Conservation (phyloP, 37 sponge, comb jelly and placozoan species). For the Halichondria panicea region DNA sequence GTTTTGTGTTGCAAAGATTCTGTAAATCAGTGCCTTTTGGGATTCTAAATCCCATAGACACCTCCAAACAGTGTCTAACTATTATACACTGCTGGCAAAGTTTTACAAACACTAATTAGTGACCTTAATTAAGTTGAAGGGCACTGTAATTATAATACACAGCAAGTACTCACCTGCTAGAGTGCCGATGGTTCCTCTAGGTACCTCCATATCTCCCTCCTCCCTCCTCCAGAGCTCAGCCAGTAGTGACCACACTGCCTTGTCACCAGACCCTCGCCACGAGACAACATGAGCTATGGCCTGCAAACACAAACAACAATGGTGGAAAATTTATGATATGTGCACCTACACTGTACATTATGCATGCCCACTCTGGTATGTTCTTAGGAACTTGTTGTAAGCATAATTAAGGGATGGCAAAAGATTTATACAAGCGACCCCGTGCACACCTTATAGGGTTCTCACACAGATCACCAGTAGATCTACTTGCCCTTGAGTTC, state of each 20-base stretch:
- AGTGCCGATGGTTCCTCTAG: conserved; percentile 62
- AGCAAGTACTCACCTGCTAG: conserved; percentile 64
- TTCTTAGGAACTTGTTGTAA: not conserved
- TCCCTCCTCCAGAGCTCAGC: conserved; percentile 90
- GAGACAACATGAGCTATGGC: conserved; percentile 82
- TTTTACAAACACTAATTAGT: too few relatives aligned
- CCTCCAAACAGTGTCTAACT: too few relatives aligned
- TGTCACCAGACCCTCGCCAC: conserved; percentile 73
- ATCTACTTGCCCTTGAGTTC: conserved; percentile 57
- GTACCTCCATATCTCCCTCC: conserved; percentile 85
- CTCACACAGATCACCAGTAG: conserved; percentile 98
- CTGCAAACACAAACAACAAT: conserved; percentile 27
- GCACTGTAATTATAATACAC: not conserved
- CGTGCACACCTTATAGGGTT: conserved; percentile 76
- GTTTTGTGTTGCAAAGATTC: too few relatives aligned
- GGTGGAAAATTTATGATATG: not conserved
- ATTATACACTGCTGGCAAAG: too few relatives aligned
- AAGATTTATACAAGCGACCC: not conserved
- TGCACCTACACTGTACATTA: not conserved
- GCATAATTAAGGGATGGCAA: not conserved
- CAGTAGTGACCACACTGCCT: conserved; percentile 77
- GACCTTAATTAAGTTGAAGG: not conserved
- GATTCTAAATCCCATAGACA: too few relatives aligned
- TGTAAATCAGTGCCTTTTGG: not conserved
- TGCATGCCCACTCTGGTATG: not conserved